A percentile compares a stretch with the other conserved stretches of the same genome.
Conservation (phyloP, 1,140 invertebrate species). For the Chrysoperla carnea region DNA sequence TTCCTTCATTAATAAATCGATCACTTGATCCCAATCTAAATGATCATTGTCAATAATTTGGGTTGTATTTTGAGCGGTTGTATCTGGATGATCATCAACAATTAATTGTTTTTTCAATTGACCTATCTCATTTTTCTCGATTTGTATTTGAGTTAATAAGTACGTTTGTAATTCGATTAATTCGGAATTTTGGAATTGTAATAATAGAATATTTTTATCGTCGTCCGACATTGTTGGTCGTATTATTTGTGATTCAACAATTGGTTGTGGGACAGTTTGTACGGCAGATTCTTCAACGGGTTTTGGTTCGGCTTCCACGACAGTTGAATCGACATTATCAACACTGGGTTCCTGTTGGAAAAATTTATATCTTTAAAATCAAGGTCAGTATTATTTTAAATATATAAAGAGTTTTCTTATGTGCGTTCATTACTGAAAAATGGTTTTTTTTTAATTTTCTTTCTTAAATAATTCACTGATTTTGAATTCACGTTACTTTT, state of each 20-base stretch:
- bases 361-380: not conserved
- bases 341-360: not conserved
- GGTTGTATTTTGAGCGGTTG: not conserved
- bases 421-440: not conserved
- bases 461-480: too few relatives aligned
- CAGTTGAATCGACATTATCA: not conserved
- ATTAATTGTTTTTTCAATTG: constrained; percentile 7
- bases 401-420: not conserved
- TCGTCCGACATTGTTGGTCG: constrained; percentile 1
- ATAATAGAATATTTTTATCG: constrained; percentile 8
- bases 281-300: not conserved
- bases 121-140: constrained; percentile 14
- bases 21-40: constrained; percentile 16
- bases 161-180: constrained; percentile 12
- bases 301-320: not conserved
- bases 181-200: constrained; percentile 16
- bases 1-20: constrained; percentile 16
- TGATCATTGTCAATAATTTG: constrained; percentile 7
- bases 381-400: not conserved
- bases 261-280: not conserved
- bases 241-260: not conserved
- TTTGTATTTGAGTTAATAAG: constrained; percentile 11
- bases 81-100: constrained; percentile 1
- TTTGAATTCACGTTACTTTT: too few relatives aligned
- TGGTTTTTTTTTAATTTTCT: not conserved